A percentile compares a stretch with the other conserved stretches of the same genome.
phyloP scores from a whole-genome alignment of 2,113 vertebrate genomes.

The Lucifuga dentata region DNA sequence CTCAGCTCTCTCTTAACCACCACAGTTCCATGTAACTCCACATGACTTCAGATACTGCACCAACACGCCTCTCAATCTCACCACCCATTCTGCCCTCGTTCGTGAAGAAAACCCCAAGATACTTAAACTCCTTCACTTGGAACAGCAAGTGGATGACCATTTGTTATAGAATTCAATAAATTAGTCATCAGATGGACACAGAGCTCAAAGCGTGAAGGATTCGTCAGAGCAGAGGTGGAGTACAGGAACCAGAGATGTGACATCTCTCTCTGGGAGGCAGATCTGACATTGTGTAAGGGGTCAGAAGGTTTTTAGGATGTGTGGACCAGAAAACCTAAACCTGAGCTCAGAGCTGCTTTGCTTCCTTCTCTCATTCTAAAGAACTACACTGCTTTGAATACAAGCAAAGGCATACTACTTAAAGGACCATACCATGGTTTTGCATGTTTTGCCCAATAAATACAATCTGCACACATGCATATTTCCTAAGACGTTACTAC shows the following conservation, averaged over 20 bases:
- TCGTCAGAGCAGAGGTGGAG: neutral
- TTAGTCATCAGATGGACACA: slow-evolving; percentile 55
- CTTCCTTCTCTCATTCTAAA: slow-evolving; percentile 13
- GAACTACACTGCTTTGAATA: slow-evolving; percentile 22
- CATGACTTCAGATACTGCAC: too few species aligned
- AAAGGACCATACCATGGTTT: too few species aligned
- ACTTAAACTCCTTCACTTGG: too few species aligned
- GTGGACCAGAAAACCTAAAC: slow-evolving; percentile 13
- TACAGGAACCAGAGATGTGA: slow-evolving; percentile 5
- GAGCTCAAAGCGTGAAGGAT: slow-evolving; percentile 8
- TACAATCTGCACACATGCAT: too few species aligned
- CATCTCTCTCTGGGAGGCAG: slow-evolving; percentile 43
- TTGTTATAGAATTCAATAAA: slow-evolving; percentile 16
- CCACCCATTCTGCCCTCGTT: too few species aligned
- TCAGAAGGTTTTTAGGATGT: slow-evolving; percentile 10
- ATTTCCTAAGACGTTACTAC: too few species aligned
- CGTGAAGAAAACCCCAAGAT: too few species aligned
- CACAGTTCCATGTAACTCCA: too few species aligned
- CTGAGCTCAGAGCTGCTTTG: slow-evolving; percentile 25
- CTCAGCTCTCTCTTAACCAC: too few species aligned
- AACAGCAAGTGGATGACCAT: slow-evolving; percentile 13
- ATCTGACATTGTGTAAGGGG: neutral
- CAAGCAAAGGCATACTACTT: slow-evolving; percentile 15
- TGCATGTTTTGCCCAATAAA: too few species aligned
- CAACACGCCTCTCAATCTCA: too few species aligned